Evolutionary conservation across 2,797 vertebrate genomes (phyloP).

Genomic region (Girardinus metallicus): DNA sequence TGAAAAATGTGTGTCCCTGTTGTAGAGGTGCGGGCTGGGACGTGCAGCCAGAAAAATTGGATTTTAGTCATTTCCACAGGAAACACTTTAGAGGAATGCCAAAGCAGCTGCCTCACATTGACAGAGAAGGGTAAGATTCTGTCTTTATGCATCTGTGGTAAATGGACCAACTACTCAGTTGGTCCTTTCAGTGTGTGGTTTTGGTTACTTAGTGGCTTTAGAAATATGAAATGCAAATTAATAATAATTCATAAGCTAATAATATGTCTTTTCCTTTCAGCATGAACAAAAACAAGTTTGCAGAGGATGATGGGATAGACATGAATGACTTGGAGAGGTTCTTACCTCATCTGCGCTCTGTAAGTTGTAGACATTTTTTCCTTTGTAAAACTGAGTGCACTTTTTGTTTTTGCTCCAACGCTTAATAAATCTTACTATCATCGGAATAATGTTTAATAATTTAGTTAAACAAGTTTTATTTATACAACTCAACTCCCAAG

Average conservation of each 20-base stretch:
- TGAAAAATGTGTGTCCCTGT: neutral
- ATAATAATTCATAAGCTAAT: neutral
- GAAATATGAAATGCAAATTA: neutral
- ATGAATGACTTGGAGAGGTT: slow-evolving; percentile 95
- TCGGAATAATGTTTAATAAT: neutral
- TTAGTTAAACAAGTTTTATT: neutral
- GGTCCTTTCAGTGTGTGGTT: neutral
- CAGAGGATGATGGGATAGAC: slow-evolving; percentile 91
- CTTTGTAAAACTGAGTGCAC: neutral
- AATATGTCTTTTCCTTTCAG: slow-evolving; percentile 64
- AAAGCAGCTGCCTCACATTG: slow-evolving; percentile 93
- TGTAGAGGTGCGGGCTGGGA: slow-evolving; percentile 93
- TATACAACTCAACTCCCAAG: neutral
- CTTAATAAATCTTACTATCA: neutral
- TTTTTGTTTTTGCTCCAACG: neutral
- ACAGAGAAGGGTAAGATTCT: slow-evolving; percentile 89
- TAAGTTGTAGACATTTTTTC: slow-evolving; percentile 71
- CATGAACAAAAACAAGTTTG: slow-evolving; percentile 90
- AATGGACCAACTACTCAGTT: neutral
- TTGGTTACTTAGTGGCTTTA: neutral
- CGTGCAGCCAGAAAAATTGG: slow-evolving; percentile 95
- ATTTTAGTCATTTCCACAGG: slow-evolving; percentile 93
- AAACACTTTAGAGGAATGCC: slow-evolving; percentile 86
- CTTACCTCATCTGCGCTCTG: slow-evolving; percentile 88
- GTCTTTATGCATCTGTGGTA: neutral